phyloP scores from a whole-genome alignment of 2,113 vertebrate genomes.

The Bufo bufo region DNA sequence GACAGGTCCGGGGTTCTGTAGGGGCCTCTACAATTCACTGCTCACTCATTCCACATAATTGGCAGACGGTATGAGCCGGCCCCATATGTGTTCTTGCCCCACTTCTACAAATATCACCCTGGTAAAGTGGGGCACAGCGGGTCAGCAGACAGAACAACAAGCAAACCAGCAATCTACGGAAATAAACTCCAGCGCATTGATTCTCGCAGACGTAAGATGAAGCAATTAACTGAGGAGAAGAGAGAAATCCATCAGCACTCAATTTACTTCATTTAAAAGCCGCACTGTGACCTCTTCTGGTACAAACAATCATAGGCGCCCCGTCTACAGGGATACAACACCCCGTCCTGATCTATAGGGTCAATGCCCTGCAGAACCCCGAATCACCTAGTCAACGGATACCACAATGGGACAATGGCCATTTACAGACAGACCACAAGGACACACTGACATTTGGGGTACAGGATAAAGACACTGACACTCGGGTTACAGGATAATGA shows the following conservation, averaged over 20 bases:
- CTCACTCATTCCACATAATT: not conserved
- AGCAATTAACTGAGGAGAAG: not conserved
- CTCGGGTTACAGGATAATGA: too few relatives aligned
- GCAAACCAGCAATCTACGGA: not conserved
- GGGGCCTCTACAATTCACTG: not conserved
- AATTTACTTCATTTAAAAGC: not conserved
- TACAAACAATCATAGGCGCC: not conserved
- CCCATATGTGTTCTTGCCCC: not conserved
- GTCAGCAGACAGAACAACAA: not conserved
- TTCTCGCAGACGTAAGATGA: not conserved
- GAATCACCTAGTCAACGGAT: not conserved
- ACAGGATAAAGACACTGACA: too few relatives aligned
- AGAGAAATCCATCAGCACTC: not conserved
- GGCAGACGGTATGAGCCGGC: too few relatives aligned
- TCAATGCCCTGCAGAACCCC: not conserved
- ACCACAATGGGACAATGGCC: too few relatives aligned
- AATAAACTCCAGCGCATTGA: not conserved
- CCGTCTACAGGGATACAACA: not conserved
- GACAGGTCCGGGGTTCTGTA: too few relatives aligned
- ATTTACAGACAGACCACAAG: too few relatives aligned
- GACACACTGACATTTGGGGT: too few relatives aligned
- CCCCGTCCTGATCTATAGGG: not conserved
- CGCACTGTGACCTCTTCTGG: not conserved
- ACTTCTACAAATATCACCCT: not conserved
- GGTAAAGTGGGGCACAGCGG: slow-evolving; percentile 10